A percentile compares a stretch with the other conserved stretches of the same genome.
phyloP scores from a whole-genome alignment of 1,140 invertebrate species.

The Drosophila grimshawi region DNA sequence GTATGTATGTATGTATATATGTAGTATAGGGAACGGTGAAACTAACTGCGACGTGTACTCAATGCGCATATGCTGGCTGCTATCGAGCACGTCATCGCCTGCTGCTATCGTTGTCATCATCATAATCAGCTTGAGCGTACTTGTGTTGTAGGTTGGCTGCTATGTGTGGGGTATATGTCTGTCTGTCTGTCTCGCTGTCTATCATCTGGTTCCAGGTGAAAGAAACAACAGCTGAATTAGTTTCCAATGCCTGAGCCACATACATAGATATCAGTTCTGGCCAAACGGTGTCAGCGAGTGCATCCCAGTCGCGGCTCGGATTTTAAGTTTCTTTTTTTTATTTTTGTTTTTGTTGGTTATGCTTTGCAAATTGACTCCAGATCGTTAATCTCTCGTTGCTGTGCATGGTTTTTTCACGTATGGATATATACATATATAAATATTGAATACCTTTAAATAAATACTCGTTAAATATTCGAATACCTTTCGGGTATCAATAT shows the following conservation, averaged over 20 bases:
- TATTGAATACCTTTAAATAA: too few relatives aligned
- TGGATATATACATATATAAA: too few relatives aligned
- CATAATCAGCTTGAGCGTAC: conserved; percentile 12
- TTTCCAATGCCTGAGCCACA: not conserved
- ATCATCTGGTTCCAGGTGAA: conserved; percentile 15
- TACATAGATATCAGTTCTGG: conserved; percentile 42
- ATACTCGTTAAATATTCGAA: too few relatives aligned
- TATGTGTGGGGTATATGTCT: conserved; percentile 3
- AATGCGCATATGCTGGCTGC: conserved; percentile 58
- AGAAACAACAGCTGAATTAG: conserved; percentile 1
- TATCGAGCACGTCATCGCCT: conserved; percentile 72
- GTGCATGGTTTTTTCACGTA: not conserved
- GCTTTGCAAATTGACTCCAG: conserved; percentile 16
- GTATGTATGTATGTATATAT: too few relatives aligned
- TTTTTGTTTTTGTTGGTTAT: not conserved
- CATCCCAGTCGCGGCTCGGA: conserved; percentile 28
- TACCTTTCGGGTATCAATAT: too few relatives aligned
- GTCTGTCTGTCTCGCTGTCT: conserved; percentile 2
- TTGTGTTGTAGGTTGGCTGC: not conserved
- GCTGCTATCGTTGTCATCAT: conserved; percentile 57
- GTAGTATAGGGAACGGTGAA: too few relatives aligned
- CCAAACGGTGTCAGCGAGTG: conserved; percentile 48
- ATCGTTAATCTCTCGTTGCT: conserved; percentile 19
- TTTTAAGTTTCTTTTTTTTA: not conserved
- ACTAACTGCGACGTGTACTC: not conserved